Conservation (phyloP, 1,140 invertebrate genomes). For the Cotesia vestalis region DNA sequence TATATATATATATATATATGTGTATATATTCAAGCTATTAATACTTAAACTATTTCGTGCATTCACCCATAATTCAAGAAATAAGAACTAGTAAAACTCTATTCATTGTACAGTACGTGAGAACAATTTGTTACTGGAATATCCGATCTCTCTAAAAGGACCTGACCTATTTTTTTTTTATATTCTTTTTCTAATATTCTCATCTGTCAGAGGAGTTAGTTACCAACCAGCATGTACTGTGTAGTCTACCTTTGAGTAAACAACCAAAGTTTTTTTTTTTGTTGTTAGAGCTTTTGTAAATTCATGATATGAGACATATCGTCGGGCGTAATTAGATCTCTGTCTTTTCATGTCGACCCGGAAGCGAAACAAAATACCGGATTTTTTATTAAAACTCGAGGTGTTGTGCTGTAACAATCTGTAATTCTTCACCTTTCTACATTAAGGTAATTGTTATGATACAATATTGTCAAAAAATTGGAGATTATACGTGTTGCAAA, state of each 20-base stretch:
- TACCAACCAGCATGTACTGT: no score
- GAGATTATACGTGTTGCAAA: no score
- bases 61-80: slow-evolving; percentile 15
- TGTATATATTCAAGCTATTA: neutral
- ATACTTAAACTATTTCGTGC: slow-evolving; percentile 20
- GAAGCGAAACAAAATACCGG: slow-evolving; percentile 45
- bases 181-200: slow-evolving; percentile 3
- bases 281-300: slow-evolving; percentile 17
- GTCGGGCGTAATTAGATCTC: slow-evolving; percentile 44
- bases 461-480: no score
- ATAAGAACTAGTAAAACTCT: neutral
- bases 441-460: no score
- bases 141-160: neutral
- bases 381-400: slow-evolving; percentile 38
- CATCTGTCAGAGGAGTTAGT: slow-evolving; percentile 1
- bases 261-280: slow-evolving; percentile 3
- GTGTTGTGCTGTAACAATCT: slow-evolving; percentile 27
- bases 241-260: slow-evolving; percentile 5
- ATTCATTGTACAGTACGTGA: slow-evolving; percentile 12
- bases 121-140: slow-evolving; percentile 20
- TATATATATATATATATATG: neutral
- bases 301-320: slow-evolving; percentile 6
- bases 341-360: slow-evolving; percentile 35
- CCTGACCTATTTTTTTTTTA: slow-evolving; percentile 21
- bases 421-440: slow-evolving; percentile 37